Conservation (phyloP, 2,797 vertebrate species). For the Manis pentadactyla region DNA sequence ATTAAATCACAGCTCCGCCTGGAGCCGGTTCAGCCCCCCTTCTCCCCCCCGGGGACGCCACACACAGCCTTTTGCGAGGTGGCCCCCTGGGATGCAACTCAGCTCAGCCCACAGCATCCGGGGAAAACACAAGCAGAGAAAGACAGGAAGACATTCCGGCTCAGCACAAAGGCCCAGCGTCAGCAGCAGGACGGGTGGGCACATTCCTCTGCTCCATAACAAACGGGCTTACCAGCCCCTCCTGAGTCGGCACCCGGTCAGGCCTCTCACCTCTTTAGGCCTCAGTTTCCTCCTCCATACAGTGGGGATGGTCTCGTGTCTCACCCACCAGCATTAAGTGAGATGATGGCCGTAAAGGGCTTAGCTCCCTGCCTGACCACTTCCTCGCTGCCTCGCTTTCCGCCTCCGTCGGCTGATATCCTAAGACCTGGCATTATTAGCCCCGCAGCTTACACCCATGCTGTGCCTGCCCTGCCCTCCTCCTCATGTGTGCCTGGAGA, state of each 20-base stretch:
- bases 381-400: no score
- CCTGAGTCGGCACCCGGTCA: background rate
- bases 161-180: slow-evolving; percentile 70
- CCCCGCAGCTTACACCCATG: no score
- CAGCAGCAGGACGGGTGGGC: slow-evolving; percentile 30
- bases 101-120: slow-evolving; percentile 54
- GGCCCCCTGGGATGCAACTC: slow-evolving; percentile 78
- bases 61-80: slow-evolving; percentile 67
- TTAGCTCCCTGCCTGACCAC: background rate
- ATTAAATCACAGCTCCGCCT: slow-evolving; percentile 88
- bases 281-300: slow-evolving; percentile 19
- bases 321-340: rapidly evolving
- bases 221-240: background rate
- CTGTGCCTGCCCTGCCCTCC: no score
- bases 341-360: rapidly evolving
- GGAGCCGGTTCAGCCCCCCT: slow-evolving; percentile 70
- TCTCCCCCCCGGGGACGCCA: slow-evolving; percentile 48
- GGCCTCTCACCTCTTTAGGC: background rate
- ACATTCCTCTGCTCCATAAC: slow-evolving; percentile 47
- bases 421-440: no score
- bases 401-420: background rate
- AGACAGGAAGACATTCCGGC: slow-evolving; percentile 71
- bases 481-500: no score
- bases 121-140: slow-evolving; percentile 73
- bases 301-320: background rate